Percentiles rank a stretch among this genome's conserved stretches.
Evolutionary conservation across 1,140 invertebrate species (phyloP).

Genomic region (Diuraphis noxia): DNA sequence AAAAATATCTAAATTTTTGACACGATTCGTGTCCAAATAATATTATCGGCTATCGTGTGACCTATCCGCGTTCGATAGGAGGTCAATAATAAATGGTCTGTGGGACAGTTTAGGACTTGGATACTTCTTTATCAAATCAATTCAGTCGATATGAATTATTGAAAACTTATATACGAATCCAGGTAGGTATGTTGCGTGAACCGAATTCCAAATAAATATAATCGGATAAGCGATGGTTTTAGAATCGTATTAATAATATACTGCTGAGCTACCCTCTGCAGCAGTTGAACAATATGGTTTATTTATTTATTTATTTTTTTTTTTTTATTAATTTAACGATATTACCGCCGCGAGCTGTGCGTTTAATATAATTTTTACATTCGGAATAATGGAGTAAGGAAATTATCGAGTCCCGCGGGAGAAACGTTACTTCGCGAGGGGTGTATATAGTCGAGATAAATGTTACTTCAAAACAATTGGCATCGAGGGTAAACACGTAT

Average conservation of each 20-base stretch:
- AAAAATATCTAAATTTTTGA: neutral
- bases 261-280: neutral
- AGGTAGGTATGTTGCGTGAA: neutral
- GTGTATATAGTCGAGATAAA: neutral
- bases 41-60: neutral
- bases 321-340: neutral
- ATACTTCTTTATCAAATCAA: neutral
- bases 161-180: neutral
- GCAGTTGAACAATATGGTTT: constrained; percentile 22
- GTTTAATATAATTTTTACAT: constrained; percentile 36
- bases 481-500: constrained; percentile 21
- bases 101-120: neutral
- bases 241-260: neutral
- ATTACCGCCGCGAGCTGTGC: neutral
- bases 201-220: neutral
- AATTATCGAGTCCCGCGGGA: constrained; percentile 7
- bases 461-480: constrained; percentile 19
- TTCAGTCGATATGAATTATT: neutral
- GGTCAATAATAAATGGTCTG: neutral
- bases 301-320: constrained; percentile 8
- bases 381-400: constrained; percentile 34
- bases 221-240: neutral
- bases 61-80: neutral
- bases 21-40: neutral
- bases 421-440: neutral